phyloP scores from a whole-genome alignment of 2,888 invertebrate genomes.

The Elysia crispata region DNA sequence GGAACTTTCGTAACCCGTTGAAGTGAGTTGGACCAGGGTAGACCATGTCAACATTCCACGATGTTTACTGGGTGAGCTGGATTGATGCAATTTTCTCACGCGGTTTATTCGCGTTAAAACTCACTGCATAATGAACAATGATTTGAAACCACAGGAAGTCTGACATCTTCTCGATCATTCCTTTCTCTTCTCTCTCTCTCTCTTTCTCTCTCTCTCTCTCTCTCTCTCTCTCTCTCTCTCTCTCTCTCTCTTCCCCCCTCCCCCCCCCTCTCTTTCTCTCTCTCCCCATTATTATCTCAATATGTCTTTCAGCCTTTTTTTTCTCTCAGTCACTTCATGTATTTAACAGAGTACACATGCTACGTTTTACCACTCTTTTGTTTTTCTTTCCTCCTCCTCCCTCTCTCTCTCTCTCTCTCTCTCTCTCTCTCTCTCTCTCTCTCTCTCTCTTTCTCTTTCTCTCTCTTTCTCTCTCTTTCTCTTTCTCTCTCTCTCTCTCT shows the following conservation, averaged over 20 bases:
- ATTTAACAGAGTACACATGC: no score
- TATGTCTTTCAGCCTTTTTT: not conserved
- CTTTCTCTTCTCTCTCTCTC: not conserved
- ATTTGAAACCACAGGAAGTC: no score
- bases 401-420: conserved; percentile 24
- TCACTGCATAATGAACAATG: no score
- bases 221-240: not conserved
- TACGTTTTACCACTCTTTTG: not conserved
- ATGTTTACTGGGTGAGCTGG: no score
- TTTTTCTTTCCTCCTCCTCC: not conserved
- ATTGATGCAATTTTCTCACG: no score
- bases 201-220: not conserved
- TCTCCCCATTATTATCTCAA: not conserved
- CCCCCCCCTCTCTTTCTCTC: not conserved
- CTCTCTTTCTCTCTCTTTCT: not conserved
- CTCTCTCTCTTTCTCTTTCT: not conserved
- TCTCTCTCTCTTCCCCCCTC: conserved; percentile 2
- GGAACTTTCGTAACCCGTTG: no score
- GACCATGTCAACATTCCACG: no score
- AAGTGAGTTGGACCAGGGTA: no score
- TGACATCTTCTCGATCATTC: not conserved
- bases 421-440: conserved; percentile 14
- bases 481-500: conserved; percentile 3
- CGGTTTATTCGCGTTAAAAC: no score
- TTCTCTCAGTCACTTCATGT: not conserved